A percentile compares a stretch with the other conserved stretches of the same genome.
Evolutionary conservation across 2,113 vertebrate species (phyloP).

Genomic region (Jacana jacana): DNA sequence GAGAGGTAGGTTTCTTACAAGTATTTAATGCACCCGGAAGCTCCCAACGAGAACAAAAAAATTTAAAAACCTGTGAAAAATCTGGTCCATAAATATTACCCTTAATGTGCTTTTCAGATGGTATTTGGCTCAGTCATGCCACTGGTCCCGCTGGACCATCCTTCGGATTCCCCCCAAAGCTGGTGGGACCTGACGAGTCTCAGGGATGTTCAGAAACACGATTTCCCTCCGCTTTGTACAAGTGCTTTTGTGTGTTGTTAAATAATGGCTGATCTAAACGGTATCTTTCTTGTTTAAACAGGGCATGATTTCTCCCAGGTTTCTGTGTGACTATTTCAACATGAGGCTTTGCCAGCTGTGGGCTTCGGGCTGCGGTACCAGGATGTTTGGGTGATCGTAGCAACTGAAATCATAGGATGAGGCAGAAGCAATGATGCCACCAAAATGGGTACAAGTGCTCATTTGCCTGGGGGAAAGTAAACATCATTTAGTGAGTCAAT

Average conservation of each 20-base stretch:
- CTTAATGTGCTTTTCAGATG: neutral
- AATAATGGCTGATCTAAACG: neutral
- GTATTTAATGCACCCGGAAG: neutral
- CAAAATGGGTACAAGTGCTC: neutral
- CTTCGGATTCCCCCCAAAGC: neutral
- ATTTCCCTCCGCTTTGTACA: neutral
- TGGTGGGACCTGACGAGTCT: neutral
- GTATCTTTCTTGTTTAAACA: neutral
- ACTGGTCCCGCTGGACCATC: too few species aligned
- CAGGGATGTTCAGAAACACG: neutral
- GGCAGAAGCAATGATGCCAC: neutral
- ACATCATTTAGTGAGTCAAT: neutral
- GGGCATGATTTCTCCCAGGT: slow-evolving; percentile 4
- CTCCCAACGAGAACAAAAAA: neutral
- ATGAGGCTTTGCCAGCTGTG: neutral
- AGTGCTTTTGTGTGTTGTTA: neutral
- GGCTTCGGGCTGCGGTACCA: neutral
- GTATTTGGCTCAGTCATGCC: neutral
- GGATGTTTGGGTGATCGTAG: neutral
- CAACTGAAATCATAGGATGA: neutral
- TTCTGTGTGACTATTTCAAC: neutral
- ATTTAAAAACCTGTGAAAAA: neutral
- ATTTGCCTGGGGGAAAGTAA: neutral
- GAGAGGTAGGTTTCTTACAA: neutral
- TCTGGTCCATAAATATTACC: neutral